phyloP scores from a whole-genome alignment of 2,113 vertebrate species.

The Anguilla rostrata region DNA sequence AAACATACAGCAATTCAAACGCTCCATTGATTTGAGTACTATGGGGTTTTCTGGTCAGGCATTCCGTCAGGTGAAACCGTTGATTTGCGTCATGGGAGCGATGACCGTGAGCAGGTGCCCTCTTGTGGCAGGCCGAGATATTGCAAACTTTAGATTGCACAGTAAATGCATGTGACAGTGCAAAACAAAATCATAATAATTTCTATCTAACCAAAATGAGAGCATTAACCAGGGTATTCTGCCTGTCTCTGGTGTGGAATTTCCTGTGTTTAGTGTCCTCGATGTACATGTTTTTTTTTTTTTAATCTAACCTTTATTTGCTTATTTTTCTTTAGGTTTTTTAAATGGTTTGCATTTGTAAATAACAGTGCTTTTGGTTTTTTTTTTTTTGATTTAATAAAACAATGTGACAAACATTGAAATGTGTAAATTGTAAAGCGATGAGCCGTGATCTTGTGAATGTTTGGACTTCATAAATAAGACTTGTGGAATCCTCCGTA shows the following conservation, averaged over 20 bases:
- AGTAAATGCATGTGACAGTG: not conserved
- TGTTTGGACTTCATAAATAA: slow-evolving; percentile 3
- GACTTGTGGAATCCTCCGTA: not conserved
- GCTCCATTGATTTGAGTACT: not conserved
- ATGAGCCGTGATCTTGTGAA: not conserved
- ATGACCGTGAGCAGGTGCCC: not conserved
- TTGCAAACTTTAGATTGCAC: not conserved
- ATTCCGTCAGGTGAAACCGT: not conserved
- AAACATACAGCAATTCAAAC: not conserved
- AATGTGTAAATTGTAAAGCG: not conserved
- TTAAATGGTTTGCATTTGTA: not conserved
- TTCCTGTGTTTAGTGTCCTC: not conserved
- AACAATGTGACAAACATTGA: not conserved
- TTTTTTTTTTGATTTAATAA: not conserved
- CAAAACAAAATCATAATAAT: not conserved
- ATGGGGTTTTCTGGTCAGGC: not conserved
- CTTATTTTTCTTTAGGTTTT: not conserved
- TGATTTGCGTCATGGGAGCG: not conserved
- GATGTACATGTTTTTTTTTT: slow-evolving; percentile 3
- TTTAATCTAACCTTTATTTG: not conserved
- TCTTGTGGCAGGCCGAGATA: not conserved
- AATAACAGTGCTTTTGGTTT: slow-evolving; percentile 2
- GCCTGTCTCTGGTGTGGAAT: not conserved
- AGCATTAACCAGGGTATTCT: not conserved
- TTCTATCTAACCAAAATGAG: not conserved